Conservation (phyloP, 2,113 vertebrate genomes). For the Dipodomys spectabilis region DNA sequence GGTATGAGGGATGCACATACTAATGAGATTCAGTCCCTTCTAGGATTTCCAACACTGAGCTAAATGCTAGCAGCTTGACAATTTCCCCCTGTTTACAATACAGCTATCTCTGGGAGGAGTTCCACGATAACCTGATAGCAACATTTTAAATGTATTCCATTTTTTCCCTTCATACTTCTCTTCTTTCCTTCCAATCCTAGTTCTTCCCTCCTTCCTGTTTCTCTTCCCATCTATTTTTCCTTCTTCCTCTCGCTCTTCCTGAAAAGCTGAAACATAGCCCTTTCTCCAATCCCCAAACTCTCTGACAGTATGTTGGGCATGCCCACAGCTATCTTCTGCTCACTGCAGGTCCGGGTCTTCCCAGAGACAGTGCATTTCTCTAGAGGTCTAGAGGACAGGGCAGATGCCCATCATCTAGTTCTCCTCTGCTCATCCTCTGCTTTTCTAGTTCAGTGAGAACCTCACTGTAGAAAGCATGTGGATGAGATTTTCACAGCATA, state of each 20-base stretch:
- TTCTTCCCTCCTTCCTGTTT: neutral
- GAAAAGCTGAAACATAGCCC: neutral
- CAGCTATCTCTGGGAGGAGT: neutral
- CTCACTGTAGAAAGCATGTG: neutral
- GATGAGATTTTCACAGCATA: neutral
- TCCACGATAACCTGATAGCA: neutral
- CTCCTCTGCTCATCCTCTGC: neutral
- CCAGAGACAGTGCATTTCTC: neutral
- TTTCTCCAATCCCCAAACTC: neutral
- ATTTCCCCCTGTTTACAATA: neutral
- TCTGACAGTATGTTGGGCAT: neutral
- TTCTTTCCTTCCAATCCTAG: neutral
- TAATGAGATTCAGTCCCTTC: neutral
- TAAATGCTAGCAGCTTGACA: slow-evolving; percentile 9
- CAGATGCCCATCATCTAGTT: neutral
- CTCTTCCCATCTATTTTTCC: too few species aligned
- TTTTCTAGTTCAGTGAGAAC: neutral
- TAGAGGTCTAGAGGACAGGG: neutral
- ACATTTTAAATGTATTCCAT: neutral
- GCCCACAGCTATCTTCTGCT: neutral
- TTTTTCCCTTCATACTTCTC: neutral
- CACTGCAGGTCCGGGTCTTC: neutral
- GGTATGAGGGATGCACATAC: neutral
- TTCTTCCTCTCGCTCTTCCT: neutral
- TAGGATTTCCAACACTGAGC: neutral